Base-by-base conservation (phyloP, 2,113 vertebrate genomes). In the Tricholaema leucomelas region DNA sequence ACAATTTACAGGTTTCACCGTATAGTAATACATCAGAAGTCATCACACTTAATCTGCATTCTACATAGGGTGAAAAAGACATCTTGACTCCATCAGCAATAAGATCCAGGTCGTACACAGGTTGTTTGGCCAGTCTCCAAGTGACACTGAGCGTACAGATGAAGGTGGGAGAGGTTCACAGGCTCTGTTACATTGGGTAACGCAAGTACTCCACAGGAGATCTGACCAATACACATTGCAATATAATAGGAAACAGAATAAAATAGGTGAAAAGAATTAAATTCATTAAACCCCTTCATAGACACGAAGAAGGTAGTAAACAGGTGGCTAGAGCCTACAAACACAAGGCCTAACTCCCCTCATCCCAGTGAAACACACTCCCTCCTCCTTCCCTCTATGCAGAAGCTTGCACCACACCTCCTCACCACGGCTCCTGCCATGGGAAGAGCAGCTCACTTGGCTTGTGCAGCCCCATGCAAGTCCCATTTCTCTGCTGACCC, bases 311-410 rank as follows among this genome's bases (percentile, higher is more conserved):
- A 64, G 35, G 28, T 7, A 48, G 20, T 15, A 71, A 69, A 7
- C 1, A 0, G 16, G 24, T 25, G 21, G 27, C 56, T 20, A 54
- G 15, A 85, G 28, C 15, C 36, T 67, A 55, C 46, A 40, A 63
- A 89, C 40, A 12, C 38, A 69, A 69, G 74, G 55, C 9, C 73
- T 69, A 20, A 10, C 5, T 67, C 10, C 17, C 13, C 6, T 56
- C 48, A 54, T n/a, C 54, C 52, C 38, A 25, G 17, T 19, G 10
- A 54, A 48, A 69, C 5, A 16, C 0, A 0, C 17, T 55, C 61
- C 33, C 12, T 44, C 33, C 71, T 44, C 69, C 66, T 20, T 54
- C 12, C 25, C 6, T 8, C 71, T 33, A 15, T 8, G 6, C 59
- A 31, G 33, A 73, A n/a, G 44, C 44, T 81, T 33, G 46, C 2